Evolutionary conservation across 1,140 invertebrate species (phyloP), one percentile per base, ranked within the genome.

Genomic region (Chironomus striatipennis): DNA sequence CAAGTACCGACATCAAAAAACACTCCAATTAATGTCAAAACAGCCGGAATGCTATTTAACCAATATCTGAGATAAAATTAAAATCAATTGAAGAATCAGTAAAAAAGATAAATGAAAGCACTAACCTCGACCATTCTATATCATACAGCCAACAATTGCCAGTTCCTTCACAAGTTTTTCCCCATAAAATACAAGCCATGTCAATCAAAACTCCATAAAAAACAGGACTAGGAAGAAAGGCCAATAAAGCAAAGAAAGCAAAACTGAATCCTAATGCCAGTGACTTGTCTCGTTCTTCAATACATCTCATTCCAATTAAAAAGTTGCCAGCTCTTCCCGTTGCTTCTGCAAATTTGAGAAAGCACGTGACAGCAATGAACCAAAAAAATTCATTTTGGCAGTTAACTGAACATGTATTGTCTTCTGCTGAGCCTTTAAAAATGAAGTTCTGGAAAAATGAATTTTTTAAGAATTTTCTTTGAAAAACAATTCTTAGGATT

Each of bases 131-230:
- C 20, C 84, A 84, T 77, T 86, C 85, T 7, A 88, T 87, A 79
- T 90, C 87, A 77, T 90, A 91, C 1, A 90, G 80, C 90, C 90
- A 91, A 79, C 90, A 91, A 78, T 91, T 91, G 74, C 90, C 90
- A 64, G 85, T 90, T 73, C 87, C 88, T 6, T 86, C 84, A 78
- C 90, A 91, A 9, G 90, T 91, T 79, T 89, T 90, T 15, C 90
- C 90, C 90, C 90, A 91, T 12, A 91, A 87, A 2, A 90, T 78
- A 77, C 90, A 91, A n/a, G 88, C 86, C 64, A 83, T 84, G 88
- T 90, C 90, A 77, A 91, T 84, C 74, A 91, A 87, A 77, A 85
- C 87, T 75, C 90, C 90, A 78, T 90, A 91, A 57, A 91, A 83
- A 75, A 91, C 91, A 10, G 90, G 90, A 57, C 89, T 88, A 0